These are phyloP conservation scores for Microctenopoma lineatum DNA, from an alignment of 2,797 vertebrate genomes.

Conservation along the genomic window DNA sequence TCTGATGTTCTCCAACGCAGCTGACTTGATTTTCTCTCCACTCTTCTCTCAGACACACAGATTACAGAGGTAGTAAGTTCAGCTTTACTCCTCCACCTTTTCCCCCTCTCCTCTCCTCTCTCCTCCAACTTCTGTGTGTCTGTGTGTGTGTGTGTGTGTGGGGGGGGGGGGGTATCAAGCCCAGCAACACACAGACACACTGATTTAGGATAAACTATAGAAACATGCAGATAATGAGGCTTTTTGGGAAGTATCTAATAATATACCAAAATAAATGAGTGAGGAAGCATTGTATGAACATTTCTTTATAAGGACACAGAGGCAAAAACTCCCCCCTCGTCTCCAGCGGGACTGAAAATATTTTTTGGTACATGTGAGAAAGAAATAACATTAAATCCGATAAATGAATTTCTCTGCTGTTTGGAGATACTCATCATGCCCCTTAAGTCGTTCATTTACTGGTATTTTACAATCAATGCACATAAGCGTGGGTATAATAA, in stretches of 20 bases:
- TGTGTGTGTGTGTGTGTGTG: neutral
- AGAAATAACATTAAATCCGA: neutral
- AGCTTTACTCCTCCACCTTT: slow-evolving; percentile 26
- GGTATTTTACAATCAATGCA: too few relatives aligned
- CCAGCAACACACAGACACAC: neutral
- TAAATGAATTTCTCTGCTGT: neutral
- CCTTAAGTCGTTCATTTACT: too few relatives aligned
- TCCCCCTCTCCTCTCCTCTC: slow-evolving; percentile 11
- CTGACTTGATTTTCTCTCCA: slow-evolving; percentile 52
- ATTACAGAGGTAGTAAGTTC: slow-evolving; percentile 60
- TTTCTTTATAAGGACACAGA: neutral
- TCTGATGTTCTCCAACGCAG: slow-evolving; percentile 40
- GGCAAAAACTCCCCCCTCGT: neutral
- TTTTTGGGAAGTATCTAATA: neutral
- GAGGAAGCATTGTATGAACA: neutral
- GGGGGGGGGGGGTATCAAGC: too few relatives aligned
- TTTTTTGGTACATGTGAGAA: neutral
- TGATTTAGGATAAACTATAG: neutral
- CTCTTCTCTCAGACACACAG: slow-evolving; percentile 47
- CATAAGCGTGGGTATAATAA: neutral
- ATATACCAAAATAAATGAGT: neutral
- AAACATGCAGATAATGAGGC: neutral
- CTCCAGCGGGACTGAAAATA: neutral
- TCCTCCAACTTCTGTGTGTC: neutral
- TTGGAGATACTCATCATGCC: too few relatives aligned